phyloP scores from a whole-genome alignment of 2,113 vertebrate genomes.

The Cavia porcellus region DNA sequence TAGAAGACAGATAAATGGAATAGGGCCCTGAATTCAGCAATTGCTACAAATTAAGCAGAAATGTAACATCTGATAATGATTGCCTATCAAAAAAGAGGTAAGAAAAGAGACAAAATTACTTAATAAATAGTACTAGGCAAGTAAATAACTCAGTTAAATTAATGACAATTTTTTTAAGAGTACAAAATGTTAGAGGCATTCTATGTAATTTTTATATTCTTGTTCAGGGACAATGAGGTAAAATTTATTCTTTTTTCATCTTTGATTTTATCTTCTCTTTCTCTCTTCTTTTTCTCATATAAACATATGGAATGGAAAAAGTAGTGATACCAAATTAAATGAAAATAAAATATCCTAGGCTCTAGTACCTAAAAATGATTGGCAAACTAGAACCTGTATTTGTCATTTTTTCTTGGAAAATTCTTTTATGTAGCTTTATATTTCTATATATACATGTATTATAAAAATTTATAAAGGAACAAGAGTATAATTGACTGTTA shows the following conservation, averaged over 20 bases:
- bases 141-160: neutral
- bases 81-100: neutral
- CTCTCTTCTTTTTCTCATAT: neutral
- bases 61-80: neutral
- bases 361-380: neutral
- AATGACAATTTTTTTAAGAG: neutral
- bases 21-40: neutral
- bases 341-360: neutral
- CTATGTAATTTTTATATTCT: neutral
- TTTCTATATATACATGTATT: neutral
- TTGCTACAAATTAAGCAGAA: neutral
- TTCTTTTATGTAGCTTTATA: neutral
- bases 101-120: neutral
- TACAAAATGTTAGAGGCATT: neutral
- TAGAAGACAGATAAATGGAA: neutral
- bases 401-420: neutral
- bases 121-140: neutral
- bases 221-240: neutral
- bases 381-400: slow-evolving; percentile 12
- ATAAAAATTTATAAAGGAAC: neutral
- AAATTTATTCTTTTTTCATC: neutral
- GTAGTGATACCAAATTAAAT: neutral
- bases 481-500: neutral
- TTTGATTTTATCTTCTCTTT: fast-evolving
- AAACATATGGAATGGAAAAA: neutral